These are phyloP conservation scores for Neoarius graeffei DNA, from an alignment of 2,113 vertebrate species.

Conservation along the genomic window DNA sequence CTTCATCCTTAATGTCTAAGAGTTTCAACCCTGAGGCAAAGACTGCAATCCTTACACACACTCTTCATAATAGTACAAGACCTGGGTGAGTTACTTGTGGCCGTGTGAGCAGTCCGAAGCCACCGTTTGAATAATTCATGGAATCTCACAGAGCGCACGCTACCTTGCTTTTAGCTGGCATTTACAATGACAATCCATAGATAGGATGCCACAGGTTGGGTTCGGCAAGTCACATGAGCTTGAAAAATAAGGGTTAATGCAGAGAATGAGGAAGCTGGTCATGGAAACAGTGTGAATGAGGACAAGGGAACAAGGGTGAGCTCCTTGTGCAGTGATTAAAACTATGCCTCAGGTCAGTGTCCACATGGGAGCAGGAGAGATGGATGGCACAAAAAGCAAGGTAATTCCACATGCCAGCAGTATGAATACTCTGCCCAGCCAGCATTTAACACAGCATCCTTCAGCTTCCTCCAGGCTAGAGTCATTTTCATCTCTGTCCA, in stretches of 20 bases:
- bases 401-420: constrained; percentile 34
- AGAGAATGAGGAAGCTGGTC: neutral
- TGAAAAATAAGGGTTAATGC: neutral
- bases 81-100: constrained; percentile 26
- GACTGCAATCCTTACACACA: constrained; percentile 1
- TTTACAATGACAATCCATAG: constrained; percentile 53
- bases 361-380: constrained; percentile 30
- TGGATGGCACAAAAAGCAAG: constrained; percentile 30
- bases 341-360: constrained; percentile 36
- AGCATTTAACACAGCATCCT: constrained; percentile 17
- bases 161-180: constrained; percentile 47
- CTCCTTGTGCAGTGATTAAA: constrained; percentile 48
- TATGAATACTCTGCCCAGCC: constrained; percentile 27
- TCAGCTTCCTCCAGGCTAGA: constrained; percentile 25
- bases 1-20: neutral
- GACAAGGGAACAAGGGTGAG: neutral
- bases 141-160: constrained; percentile 53
- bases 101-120: constrained; percentile 46
- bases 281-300: neutral
- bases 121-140: constrained; percentile 61
- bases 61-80: constrained; percentile 24
- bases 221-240: neutral
- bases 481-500: constrained; percentile 2
- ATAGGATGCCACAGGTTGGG: constrained; percentile 20
- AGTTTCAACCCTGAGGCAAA: constrained; percentile 7